Base-by-base conservation (phyloP, 2,888 invertebrate genomes). In the Stegana nigrithorax region DNA sequence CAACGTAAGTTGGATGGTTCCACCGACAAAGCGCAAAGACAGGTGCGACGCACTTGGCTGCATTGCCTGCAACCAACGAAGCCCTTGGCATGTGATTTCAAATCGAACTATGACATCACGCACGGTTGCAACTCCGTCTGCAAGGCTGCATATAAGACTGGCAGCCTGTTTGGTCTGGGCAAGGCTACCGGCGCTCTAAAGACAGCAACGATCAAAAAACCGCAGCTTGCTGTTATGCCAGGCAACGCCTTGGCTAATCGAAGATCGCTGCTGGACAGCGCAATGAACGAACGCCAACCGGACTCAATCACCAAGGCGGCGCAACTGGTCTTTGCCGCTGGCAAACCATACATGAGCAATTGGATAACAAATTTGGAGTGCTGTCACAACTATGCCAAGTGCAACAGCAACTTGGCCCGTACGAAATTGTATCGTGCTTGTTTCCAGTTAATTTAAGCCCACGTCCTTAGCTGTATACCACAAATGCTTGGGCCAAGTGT, bases 381-480 rank as follows among this genome's bases (percentile, higher is more conserved):
- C 26, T 26, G n/a, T 50, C 25, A 25, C 32, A 32, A 19, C 29
- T 32, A 12, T 23, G 17, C 32, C 21, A 23, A 36, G 17, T n/a
- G 19, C 17, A 19, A 55, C 12, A 55, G 23, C 2, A 12, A 19
- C 5, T 29, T 55, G 53, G 23, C 4, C 36, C 36, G 53, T 14
- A 55, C 36, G 10, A 55, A 55, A 21, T 55, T 55, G 36, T 55
- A 32, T 36, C 53, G 53, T 55, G 53, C 53, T 36, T 55, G 53
- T 55, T 55, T 55, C 53, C 36, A 19, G 36, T 21, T 21, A 23
- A 10, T 36, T 8, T n/a, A n/a, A 7, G 29, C 10, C 29, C 29
- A 7, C 29, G 10, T 29, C 29, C 6, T 29, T 10, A n/a, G n/a
- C n/a, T n/a, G n/a, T n/a, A n/a, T n/a, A n/a, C n/a, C n/a, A n/a